phyloP scores from a whole-genome alignment of 1,140 invertebrate species.

The Venturia canescens region DNA sequence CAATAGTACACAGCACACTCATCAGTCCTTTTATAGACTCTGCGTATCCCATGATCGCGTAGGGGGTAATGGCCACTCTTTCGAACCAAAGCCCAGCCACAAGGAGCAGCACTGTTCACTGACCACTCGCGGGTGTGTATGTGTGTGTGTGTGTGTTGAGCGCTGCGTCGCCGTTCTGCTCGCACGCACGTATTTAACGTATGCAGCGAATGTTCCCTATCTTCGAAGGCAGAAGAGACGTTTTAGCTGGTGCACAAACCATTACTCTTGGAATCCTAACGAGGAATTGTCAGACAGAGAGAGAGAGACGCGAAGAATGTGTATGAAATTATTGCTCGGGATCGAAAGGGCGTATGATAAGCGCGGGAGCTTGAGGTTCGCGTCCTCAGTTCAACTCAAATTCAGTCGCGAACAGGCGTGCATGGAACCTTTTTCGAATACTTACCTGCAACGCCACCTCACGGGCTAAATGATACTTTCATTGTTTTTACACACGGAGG shows the following conservation, averaged over 20 bases:
- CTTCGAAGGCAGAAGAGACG: slow-evolving; percentile 12
- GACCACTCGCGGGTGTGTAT: not conserved
- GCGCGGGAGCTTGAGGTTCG: not conserved
- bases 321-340: not conserved
- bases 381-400: too few species aligned
- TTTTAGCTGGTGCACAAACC: slow-evolving; percentile 24
- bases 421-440: not conserved
- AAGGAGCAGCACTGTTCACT: slow-evolving; percentile 27
- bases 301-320: not conserved
- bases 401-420: too few species aligned
- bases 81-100: not conserved
- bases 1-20: slow-evolving; percentile 5
- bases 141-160: not conserved
- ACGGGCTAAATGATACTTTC: not conserved
- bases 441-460: not conserved
- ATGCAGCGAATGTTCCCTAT: slow-evolving; percentile 3
- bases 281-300: slow-evolving; percentile 12
- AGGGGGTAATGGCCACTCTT: slow-evolving; percentile 9
- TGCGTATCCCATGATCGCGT: slow-evolving; percentile 6
- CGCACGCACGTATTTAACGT: slow-evolving; percentile 30
- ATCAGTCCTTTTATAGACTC: slow-evolving; percentile 27
- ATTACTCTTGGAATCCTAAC: slow-evolving; percentile 37
- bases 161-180: not conserved
- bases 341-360: not conserved
- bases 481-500: not conserved